Conservation (phyloP, 2,113 vertebrate species). For the Ammodytes dubius region DNA sequence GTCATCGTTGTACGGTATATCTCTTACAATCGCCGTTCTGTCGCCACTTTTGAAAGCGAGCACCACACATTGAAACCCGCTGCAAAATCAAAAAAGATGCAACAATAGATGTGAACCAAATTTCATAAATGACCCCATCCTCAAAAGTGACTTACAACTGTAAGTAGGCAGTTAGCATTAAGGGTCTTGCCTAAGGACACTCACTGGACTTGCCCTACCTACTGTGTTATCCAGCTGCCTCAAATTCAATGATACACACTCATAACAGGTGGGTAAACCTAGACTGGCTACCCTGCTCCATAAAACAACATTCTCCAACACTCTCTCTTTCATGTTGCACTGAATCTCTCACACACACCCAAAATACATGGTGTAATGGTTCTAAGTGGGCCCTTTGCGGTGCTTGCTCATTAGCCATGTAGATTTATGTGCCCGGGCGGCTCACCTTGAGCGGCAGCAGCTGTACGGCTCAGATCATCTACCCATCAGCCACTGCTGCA, state of each 20-base stretch:
- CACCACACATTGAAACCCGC: background rate
- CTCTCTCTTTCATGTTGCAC: constrained; percentile 1
- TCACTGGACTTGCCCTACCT: too few species aligned
- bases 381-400: constrained; percentile 72
- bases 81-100: background rate
- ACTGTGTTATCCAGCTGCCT: too few species aligned
- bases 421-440: constrained; percentile 78
- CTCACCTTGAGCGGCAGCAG: constrained; percentile 80
- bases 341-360: background rate
- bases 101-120: background rate
- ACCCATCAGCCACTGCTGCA: constrained; percentile 72
- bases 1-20: background rate
- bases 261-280: constrained; percentile 2
- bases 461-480: constrained; percentile 71
- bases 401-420: constrained; percentile 72
- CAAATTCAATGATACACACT: background rate
- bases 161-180: too few species aligned
- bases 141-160: background rate
- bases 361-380: constrained; percentile 69
- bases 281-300: background rate
- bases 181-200: too few species aligned
- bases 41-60: background rate
- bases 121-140: background rate
- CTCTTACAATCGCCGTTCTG: background rate
- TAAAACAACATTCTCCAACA: constrained; percentile 24